These are phyloP conservation scores for Burhinus oedicnemus DNA, from an alignment of 2,113 vertebrate species.

Conservation along the genomic window DNA sequence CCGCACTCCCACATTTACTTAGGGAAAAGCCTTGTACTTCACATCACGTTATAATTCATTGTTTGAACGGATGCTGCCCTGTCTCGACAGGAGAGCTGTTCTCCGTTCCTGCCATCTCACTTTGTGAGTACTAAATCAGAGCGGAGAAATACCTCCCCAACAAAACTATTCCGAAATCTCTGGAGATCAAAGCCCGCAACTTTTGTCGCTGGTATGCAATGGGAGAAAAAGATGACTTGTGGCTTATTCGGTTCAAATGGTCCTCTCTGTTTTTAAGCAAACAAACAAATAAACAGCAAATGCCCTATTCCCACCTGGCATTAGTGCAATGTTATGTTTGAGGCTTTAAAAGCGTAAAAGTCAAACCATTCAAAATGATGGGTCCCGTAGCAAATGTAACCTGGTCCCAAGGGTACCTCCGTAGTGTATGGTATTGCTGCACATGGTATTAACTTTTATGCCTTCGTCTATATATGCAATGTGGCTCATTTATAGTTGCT, in stretches of 20 bases:
- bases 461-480: conserved; percentile 41
- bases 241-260: not conserved
- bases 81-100: not conserved
- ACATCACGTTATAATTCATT: not conserved
- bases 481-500: conserved; percentile 59
- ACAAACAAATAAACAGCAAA: conserved; percentile 38
- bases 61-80: not conserved
- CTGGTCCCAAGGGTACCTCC: not conserved
- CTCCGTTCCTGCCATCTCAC: not conserved
- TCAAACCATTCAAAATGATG: conserved; percentile 60
- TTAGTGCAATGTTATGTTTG: conserved; percentile 2
- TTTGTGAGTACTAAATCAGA: not conserved
- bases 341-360: conserved; percentile 49
- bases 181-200: not conserved
- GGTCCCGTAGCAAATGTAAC: conserved; percentile 50
- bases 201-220: not conserved
- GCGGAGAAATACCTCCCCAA: not conserved
- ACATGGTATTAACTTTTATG: conserved; percentile 70
- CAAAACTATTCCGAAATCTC: not conserved
- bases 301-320: not conserved
- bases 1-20: not conserved
- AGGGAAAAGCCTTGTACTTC: not conserved
- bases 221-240: not conserved
- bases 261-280: not conserved
- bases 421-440: not conserved